A percentile compares a stretch with the other conserved stretches of the same genome.
Conservation (phyloP, 1,140 invertebrate species). For the Vanessa tameamea region DNA sequence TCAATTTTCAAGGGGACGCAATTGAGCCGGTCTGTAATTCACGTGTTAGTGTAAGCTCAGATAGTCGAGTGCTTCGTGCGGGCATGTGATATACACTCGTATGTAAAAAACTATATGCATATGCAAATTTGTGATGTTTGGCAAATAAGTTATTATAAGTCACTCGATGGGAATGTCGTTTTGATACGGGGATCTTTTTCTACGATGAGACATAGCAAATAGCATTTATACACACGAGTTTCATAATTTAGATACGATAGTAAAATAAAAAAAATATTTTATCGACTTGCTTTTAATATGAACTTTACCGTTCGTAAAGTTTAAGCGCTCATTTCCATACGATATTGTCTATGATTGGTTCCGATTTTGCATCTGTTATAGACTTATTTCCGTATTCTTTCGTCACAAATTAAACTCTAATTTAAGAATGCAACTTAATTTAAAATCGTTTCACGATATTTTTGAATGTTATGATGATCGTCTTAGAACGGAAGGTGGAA, state of each 20-base stretch:
- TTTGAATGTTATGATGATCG: not conserved
- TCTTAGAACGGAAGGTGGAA: not conserved
- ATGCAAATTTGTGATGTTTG: constrained; percentile 68
- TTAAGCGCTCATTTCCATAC: not conserved
- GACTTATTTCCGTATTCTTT: constrained; percentile 6
- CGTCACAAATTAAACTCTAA: too few relatives aligned
- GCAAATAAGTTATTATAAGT: constrained; percentile 68
- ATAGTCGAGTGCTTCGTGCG: constrained; percentile 33
- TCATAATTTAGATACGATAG: constrained; percentile 19
- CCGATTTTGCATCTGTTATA: constrained; percentile 16
- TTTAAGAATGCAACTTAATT: too few relatives aligned
- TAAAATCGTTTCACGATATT: too few relatives aligned
- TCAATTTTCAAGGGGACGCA: not conserved
- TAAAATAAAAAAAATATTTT: not conserved
- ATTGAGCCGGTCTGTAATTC: not conserved
- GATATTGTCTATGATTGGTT: not conserved
- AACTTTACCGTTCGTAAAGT: not conserved
- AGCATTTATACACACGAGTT: constrained; percentile 18
- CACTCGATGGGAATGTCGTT: constrained; percentile 55
- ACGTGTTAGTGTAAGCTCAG: not conserved
- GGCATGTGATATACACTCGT: constrained; percentile 48
- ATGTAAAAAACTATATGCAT: constrained; percentile 39
- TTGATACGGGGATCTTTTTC: constrained; percentile 33
- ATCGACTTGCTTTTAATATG: not conserved
- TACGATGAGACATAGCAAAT: constrained; percentile 13